Conservation (phyloP, 2,797 vertebrate species). For the Artibeus jamaicensis region DNA sequence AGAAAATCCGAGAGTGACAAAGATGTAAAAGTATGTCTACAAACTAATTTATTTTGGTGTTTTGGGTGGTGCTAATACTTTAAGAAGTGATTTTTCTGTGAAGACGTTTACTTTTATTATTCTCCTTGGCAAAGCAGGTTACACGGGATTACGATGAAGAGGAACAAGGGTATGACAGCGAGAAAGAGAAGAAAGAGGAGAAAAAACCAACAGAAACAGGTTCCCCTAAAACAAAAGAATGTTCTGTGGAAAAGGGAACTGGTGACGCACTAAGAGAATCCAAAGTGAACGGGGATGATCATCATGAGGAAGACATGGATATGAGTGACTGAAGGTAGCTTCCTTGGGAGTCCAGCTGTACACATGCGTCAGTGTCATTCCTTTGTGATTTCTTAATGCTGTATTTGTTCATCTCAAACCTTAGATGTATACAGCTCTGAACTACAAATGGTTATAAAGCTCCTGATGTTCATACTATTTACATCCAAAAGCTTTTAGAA, state of each 20-base stretch:
- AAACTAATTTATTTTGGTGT: constrained; percentile 6
- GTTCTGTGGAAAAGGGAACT: constrained; percentile 81
- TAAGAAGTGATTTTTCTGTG: background rate
- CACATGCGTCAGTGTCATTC: constrained; percentile 82
- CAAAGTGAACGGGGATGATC: constrained; percentile 95
- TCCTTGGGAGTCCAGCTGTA: constrained; percentile 44
- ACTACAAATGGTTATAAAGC: constrained; percentile 78
- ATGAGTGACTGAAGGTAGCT: constrained; percentile 93
- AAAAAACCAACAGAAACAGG: constrained; percentile 86
- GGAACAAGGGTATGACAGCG: constrained; percentile 97
- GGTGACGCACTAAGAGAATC: constrained; percentile 88
- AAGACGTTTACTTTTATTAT: constrained; percentile 71
- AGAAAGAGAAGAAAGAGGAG: constrained; percentile 91
- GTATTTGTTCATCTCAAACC: constrained; percentile 80
- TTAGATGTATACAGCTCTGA: constrained; percentile 83
- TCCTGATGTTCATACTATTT: constrained; percentile 74
- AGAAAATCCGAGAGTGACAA: constrained; percentile 95
- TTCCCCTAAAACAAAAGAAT: constrained; percentile 88
- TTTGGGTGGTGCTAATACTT: background rate
- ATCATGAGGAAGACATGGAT: constrained; percentile 98
- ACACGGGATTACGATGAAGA: constrained; percentile 98
- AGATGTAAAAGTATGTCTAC: constrained; percentile 92
- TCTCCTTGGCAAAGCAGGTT: constrained; percentile 88
- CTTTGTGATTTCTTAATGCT: constrained; percentile 81
- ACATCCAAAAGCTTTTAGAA: constrained; percentile 75